Conservation (phyloP, 2,113 vertebrate species). For the Trachemys scripta region DNA sequence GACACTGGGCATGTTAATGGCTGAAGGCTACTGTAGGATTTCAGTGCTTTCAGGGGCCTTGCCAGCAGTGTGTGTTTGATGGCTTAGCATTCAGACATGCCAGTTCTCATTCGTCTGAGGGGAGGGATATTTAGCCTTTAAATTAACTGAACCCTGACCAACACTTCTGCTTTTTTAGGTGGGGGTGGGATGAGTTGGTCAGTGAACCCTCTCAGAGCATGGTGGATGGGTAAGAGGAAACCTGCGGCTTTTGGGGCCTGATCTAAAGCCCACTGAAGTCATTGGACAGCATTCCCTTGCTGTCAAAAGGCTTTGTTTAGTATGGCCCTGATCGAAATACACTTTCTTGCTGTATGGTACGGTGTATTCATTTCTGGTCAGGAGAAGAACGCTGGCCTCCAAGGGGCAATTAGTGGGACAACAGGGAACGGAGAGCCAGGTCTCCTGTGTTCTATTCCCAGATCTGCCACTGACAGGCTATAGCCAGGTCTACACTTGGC, state of each 20-base stretch:
- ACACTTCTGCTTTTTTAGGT: no score
- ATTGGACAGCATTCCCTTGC: conserved; percentile 42
- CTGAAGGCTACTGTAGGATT: conserved; percentile 46
- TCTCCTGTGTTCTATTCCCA: not conserved
- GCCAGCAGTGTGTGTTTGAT: conserved; percentile 52
- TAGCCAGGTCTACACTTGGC: no score
- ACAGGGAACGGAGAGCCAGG: not conserved
- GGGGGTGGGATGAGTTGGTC: conserved; percentile 12
- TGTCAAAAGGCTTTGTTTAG: conserved; percentile 67
- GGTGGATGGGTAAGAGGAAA: conserved; percentile 19
- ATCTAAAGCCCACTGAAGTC: conserved; percentile 25
- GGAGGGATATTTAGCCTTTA: conserved; percentile 50
- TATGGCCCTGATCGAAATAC: conserved; percentile 44
- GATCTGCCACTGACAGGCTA: not conserved
- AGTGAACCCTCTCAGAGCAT: conserved; percentile 1
- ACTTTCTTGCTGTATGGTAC: not conserved
- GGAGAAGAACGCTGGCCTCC: conserved; percentile 57
- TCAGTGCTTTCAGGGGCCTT: conserved; percentile 40
- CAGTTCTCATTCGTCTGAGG: conserved; percentile 42
- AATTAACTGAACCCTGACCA: conserved; percentile 37
- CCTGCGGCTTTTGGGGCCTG: conserved; percentile 28
- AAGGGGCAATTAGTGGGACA: conserved; percentile 25
- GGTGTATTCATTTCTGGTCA: conserved; percentile 64
- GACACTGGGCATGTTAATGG: conserved; percentile 56
- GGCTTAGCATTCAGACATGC: conserved; percentile 8